These are phyloP conservation scores for Entelurus aequoreus DNA, from an alignment of 2,113 vertebrate species.

Conservation along the genomic window DNA sequence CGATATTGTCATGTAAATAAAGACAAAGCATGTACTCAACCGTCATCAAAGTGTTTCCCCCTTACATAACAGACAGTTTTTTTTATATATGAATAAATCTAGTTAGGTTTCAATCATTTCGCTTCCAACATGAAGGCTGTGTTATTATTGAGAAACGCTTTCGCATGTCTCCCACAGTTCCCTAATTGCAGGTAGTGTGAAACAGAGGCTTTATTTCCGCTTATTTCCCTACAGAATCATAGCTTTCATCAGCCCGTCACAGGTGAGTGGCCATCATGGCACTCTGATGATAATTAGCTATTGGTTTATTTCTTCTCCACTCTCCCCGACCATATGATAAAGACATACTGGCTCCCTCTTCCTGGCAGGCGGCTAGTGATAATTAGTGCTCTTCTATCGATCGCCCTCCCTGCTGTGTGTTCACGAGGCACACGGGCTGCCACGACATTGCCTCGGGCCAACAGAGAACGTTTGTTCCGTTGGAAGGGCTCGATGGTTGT, in stretches of 20 bases:
- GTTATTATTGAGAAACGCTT: neutral
- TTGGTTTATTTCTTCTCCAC: constrained; percentile 15
- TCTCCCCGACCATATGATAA: constrained; percentile 37
- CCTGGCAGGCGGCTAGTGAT: constrained; percentile 54
- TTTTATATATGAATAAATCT: neutral
- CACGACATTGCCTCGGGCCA: constrained; percentile 28
- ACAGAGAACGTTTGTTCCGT: constrained; percentile 26
- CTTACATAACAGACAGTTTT: neutral
- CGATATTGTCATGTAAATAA: no score
- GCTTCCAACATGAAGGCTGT: neutral
- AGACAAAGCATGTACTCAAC: no score
- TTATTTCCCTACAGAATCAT: constrained; percentile 18
- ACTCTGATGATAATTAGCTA: constrained; percentile 44
- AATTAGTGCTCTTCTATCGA: constrained; percentile 57
- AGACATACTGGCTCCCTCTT: constrained; percentile 42
- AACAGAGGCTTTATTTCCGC: constrained; percentile 4
- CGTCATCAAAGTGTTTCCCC: neutral
- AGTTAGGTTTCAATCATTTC: neutral
- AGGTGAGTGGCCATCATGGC: constrained; percentile 40
- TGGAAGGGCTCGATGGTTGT: constrained; percentile 16
- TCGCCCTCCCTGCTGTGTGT: constrained; percentile 43
- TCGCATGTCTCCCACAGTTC: neutral
- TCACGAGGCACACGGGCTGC: constrained; percentile 56
- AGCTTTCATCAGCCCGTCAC: constrained; percentile 32
- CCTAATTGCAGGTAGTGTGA: constrained; percentile 2